phyloP scores from a whole-genome alignment of 1,140 invertebrate species.

The Teleogryllus occipitalis region DNA sequence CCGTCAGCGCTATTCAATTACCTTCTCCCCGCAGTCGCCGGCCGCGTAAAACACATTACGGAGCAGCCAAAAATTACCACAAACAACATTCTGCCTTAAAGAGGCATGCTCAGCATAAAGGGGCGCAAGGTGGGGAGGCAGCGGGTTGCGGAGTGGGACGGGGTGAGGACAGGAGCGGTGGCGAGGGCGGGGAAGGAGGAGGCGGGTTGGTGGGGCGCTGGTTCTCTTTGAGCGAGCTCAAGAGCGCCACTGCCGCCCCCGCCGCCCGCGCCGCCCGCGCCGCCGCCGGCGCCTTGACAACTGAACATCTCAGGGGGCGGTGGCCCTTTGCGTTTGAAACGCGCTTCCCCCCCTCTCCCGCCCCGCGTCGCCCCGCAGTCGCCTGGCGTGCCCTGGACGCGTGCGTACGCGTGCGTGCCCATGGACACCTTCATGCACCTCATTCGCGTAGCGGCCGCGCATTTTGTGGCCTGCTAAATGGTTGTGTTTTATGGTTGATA shows the following conservation, averaged over 20 bases:
- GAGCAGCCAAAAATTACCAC: neutral
- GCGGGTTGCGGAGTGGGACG: too few relatives aligned
- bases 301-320: neutral
- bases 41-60: neutral
- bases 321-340: neutral
- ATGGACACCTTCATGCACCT: neutral
- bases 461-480: too few relatives aligned
- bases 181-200: neutral
- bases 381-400: neutral
- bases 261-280: too few relatives aligned
- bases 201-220: too few relatives aligned
- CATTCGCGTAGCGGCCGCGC: too few relatives aligned
- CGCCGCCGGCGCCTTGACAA: neutral
- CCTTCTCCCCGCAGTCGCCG: neutral
- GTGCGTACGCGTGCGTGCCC: neutral
- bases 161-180: too few relatives aligned
- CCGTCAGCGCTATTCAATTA: neutral
- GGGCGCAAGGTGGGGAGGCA: too few relatives aligned
- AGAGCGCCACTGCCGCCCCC: neutral
- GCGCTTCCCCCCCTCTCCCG: too few relatives aligned
- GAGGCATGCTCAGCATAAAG: neutral
- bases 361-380: neutral
- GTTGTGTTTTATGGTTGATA: too few relatives aligned
- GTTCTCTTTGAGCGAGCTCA: neutral
- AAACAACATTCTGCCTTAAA: constrained; percentile 1